Base-by-base conservation (phyloP, 2,888 invertebrate genomes). In the Chrysomela aeneicollis region DNA sequence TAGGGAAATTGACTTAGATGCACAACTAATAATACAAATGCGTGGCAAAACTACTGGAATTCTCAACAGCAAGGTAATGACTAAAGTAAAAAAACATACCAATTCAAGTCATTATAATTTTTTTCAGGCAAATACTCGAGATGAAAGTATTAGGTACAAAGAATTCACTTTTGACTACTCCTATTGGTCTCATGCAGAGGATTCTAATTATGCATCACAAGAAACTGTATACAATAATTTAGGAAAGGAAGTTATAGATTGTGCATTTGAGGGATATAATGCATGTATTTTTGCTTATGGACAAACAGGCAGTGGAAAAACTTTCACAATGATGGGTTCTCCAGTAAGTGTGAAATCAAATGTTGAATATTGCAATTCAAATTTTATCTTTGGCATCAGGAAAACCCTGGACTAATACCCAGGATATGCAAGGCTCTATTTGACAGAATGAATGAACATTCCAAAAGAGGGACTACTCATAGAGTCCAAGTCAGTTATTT, bases 251-350 rank as follows among this genome's bases (percentile, higher is more conserved):
- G 92, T 92, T 69, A 89, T 92, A 69, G 90, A 90, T 83, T 91
- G 91, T 84, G 92, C 92, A 68, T 92, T 92, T 82, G 89, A 91
- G 78, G 92, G 92, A 35, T 94, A 94, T 86, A 94, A 94, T 83
- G 94, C 94, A 64, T 94, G 94, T 80, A 93, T 94, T 62, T 94
- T 95, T 85, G 94, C 95, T 49, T 95, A 95, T 81, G 95, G 95
- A 18, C 94, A 95, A 85, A 95, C 94, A 2, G 94, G 94, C 70
- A 93, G 93, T 81, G 94, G 94, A 60, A 95, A 95, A 84, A 94
- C 94, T 0, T 94, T 92, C 81, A 95, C 94, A 35, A 95, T 95
- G 94, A 94, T 94, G 94, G 94, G 94, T 3, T 88, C 90, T 8
- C 84, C 87, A 73, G 91, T 91, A 82, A 83, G 85, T 81, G 49